Base-by-base conservation (phyloP, 1,140 invertebrate species). In the Papilio helenus region DNA sequence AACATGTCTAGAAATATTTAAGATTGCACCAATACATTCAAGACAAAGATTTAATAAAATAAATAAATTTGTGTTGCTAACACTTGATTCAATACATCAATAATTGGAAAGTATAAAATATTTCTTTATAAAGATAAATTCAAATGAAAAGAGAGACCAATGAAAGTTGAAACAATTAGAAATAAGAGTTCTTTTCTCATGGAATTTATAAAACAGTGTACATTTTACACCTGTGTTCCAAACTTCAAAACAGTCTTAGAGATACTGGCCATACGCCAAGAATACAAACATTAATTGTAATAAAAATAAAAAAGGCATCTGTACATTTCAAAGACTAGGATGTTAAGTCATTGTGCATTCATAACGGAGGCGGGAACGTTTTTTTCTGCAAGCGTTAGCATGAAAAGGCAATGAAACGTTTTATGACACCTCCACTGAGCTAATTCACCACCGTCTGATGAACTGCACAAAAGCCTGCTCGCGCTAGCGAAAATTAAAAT, bases 401-500 rank as follows among this genome's bases (percentile, higher is more conserved):
- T 82, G 80, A 82, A 82, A 82, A 79, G 76, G 81, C 81, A 76
- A 82, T 79, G 81, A 80, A 73, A 80, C 76, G 81, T 71, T 85
- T 88, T 87, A 87, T 84, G 88, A 89, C 88, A 92, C 89, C 86
- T 89, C 83, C 79, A 89, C 85, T 85, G 84, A 84, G 87, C 87
- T 93, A 92, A 93, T 92, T 91, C 87, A 79, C 84, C 65, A 82
- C 79, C 80, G 86, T 89, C 88, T 88, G 86, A 89, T 84, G 87
- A 88, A 86, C 84, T 83, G 85, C 81, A 90, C 87, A 91, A 90
- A 90, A 90, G 86, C 87, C 83, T 87, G 89, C 81, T 80, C 84
- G 88, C 87, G 87, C 84, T 80, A 84, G 88, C 87, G 87, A 89
- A 90, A 94, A 94, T 94, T 92, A 92, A 92, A 94, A 94, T 94